Base-by-base conservation (phyloP, 2,113 vertebrate genomes). In the Vulpes lagopus region DNA sequence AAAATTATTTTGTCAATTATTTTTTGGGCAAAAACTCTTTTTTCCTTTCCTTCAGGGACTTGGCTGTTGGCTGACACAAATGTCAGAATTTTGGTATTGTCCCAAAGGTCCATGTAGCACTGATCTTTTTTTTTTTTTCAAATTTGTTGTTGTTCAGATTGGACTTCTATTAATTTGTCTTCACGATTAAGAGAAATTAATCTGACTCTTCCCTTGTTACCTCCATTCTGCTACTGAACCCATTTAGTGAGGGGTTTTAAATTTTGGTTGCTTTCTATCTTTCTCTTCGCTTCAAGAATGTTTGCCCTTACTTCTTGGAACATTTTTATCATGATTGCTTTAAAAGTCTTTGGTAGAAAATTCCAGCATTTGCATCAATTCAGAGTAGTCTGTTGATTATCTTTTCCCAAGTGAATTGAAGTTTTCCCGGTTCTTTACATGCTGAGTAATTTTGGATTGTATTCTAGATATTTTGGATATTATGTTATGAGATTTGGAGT, bases 401-500 rank as follows among this genome's bases (percentile, higher is more conserved):
- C 38, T 62, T 55, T 81, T 81, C 76, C 17, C 35, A 81, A 4
- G 11, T 32, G n/a, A 93, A 14, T 57, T 65, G 43, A 59, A 3
- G 11, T 57, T 89, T 88, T 85, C 43, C 69, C 80, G 43, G 22
- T 74, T 76, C 16, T 84, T 49, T 85, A 49, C 32, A 79, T 25
- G 30, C 22, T 88, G 43, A 95, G 43, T 78, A 79, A 79, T 93
- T 87, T 51, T 82, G 51, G n/a, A 93, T 35, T 90, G 20, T 87
- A 93, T 69, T 91, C 69, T 59, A 14, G 49, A 62, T 95, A 73
- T 82, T 89, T 32, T 73, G 38, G 64, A 73, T 91, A 85, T 81
- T 84, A 94, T 83, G 43, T 91, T 95, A 84, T 91, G n/a, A 80
- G 86, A 91, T 19, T 79, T 57, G 35, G 7, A 15, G 74, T 89